A percentile compares a stretch with the other conserved stretches of the same genome.
These are phyloP conservation scores for Listronotus oregonensis DNA, from an alignment of 1,140 invertebrate genomes.

Conservation along the genomic window DNA sequence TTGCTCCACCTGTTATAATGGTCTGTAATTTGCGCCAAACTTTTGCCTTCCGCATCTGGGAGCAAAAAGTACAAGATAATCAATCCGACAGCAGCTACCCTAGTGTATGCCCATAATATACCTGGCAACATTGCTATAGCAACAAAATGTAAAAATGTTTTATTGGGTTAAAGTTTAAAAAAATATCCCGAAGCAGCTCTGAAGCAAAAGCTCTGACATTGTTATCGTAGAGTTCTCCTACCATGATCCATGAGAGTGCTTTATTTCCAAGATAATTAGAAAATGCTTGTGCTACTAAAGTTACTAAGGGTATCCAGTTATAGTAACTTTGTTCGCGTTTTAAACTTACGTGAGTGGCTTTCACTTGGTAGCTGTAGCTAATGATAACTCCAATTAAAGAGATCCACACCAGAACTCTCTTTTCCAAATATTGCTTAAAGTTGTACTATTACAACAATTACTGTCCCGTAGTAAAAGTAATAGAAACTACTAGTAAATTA, in stretches of 20 bases:
- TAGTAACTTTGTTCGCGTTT: constrained; percentile 44
- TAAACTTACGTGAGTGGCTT: neutral
- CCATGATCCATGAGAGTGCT: constrained; percentile 74
- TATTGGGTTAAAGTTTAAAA: constrained; percentile 73
- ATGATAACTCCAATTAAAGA: constrained; percentile 67
- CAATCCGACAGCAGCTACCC: constrained; percentile 66
- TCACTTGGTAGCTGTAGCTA: constrained; percentile 61
- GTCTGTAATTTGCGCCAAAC: constrained; percentile 71
- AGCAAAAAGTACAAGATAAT: constrained; percentile 60
- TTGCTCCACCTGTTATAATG: constrained; percentile 67
- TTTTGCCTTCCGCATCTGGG: constrained; percentile 84
- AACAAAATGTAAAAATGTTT: constrained; percentile 69
- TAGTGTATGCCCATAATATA: constrained; percentile 68
- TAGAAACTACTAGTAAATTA: too few relatives aligned
- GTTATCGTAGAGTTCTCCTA: constrained; percentile 71
- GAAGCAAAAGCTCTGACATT: constrained; percentile 69
- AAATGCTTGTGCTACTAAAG: constrained; percentile 69
- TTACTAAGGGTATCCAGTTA: constrained; percentile 69
- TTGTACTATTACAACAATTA: constrained; percentile 72
- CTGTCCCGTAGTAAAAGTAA: too few relatives aligned
- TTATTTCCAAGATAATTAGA: constrained; percentile 70
- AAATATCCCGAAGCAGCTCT: constrained; percentile 71
- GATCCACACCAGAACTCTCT: constrained; percentile 68
- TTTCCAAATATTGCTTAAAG: constrained; percentile 72
- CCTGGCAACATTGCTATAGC: constrained; percentile 66